phyloP scores from a whole-genome alignment of 2,113 vertebrate species.

The Salvator merianae region DNA sequence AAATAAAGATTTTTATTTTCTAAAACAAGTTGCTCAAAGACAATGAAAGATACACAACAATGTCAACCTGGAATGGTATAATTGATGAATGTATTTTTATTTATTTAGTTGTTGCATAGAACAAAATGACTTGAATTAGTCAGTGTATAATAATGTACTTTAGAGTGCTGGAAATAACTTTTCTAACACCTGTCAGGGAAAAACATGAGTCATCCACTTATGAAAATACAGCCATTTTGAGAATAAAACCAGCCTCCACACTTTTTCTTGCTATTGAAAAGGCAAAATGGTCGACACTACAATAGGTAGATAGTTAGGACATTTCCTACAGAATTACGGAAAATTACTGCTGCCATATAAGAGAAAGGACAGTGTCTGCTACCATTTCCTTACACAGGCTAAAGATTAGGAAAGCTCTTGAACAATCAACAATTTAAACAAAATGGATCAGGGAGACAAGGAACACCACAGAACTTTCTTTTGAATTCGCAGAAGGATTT shows the following conservation, averaged over 20 bases:
- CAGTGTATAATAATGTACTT: neutral
- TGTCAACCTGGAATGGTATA: neutral
- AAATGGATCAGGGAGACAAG: too few relatives aligned
- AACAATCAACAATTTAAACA: neutral
- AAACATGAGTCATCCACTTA: constrained; percentile 4
- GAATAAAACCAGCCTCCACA: neutral
- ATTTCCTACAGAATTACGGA: neutral
- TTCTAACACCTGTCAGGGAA: constrained; percentile 21
- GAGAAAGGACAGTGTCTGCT: neutral
- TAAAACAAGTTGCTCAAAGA: neutral
- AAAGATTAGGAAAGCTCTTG: neutral
- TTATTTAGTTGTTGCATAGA: neutral
- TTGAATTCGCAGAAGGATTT: too few relatives aligned
- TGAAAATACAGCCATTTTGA: neutral
- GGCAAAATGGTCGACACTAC: neutral
- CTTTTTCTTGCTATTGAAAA: neutral
- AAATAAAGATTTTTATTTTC: neutral
- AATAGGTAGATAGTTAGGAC: neutral
- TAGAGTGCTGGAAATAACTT: constrained; percentile 16
- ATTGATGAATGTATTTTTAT: constrained; percentile 21
- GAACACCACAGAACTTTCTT: neutral
- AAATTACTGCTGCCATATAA: neutral
- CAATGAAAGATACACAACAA: constrained; percentile 16
- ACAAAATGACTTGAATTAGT: neutral
- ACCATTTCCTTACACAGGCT: neutral